Evolutionary conservation across 2,888 invertebrate species (phyloP).

Genomic region (Teinopalpus imperialis): DNA sequence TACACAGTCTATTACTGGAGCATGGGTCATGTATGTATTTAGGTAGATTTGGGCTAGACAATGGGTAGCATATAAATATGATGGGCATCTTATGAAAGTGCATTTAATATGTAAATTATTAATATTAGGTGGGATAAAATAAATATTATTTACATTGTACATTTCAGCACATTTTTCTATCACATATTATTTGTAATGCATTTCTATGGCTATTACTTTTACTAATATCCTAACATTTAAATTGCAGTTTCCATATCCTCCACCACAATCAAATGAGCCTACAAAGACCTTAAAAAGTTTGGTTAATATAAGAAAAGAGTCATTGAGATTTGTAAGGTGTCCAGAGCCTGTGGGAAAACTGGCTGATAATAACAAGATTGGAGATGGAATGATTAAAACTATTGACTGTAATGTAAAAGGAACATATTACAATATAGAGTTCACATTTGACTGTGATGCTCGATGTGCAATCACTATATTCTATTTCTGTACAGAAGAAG

Average conservation of each 20-base stretch:
- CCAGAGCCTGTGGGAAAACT: slow-evolving; percentile 84
- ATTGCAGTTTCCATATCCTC: slow-evolving; percentile 96
- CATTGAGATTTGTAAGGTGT: slow-evolving; percentile 92
- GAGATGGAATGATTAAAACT: slow-evolving; percentile 78
- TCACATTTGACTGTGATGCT: slow-evolving; percentile 98
- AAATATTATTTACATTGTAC: no score
- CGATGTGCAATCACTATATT: slow-evolving; percentile 96
- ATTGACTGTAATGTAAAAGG: slow-evolving; percentile 84
- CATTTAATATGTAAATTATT: no score
- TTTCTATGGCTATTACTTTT: no score
- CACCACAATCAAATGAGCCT: slow-evolving; percentile 97
- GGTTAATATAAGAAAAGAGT: slow-evolving; percentile 98
- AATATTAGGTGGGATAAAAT: no score
- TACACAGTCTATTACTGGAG: no score
- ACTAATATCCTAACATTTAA: slow-evolving; percentile 16
- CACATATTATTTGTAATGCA: no score
- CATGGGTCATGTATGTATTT: no score
- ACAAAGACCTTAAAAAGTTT: slow-evolving; percentile 97
- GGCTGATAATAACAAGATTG: slow-evolving; percentile 71
- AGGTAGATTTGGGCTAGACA: no score
- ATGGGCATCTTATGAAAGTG: no score
- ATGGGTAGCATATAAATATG: no score
- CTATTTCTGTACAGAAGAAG: slow-evolving; percentile 97
- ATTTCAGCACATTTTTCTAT: background rate
- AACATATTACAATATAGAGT: slow-evolving; percentile 95